Percentiles rank a stretch among this genome's conserved stretches.
Evolutionary conservation across 2,888 invertebrate species (phyloP).

Genomic region (Gibbula magus): DNA sequence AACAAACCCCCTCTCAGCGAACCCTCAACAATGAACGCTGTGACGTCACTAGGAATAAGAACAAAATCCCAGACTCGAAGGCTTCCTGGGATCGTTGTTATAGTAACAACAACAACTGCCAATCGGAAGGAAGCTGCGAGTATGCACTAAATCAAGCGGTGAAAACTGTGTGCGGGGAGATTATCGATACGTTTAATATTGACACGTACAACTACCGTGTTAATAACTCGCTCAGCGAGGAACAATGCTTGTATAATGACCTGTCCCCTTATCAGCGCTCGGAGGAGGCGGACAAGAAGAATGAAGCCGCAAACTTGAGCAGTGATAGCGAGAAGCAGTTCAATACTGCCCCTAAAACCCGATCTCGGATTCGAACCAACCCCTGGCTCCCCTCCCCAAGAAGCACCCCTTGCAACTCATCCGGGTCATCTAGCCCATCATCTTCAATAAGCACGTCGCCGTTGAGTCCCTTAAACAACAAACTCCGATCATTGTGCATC

Average conservation of each 20-base stretch:
- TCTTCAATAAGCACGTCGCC: neutral
- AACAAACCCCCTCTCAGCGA: constrained; percentile 47
- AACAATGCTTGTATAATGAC: neutral
- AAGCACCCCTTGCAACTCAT: constrained; percentile 41
- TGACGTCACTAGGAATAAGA: constrained; percentile 15
- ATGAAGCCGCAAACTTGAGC: neutral
- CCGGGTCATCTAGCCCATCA: constrained; percentile 1
- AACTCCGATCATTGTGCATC: neutral
- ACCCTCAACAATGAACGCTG: constrained; percentile 26
- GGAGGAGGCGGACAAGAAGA: neutral
- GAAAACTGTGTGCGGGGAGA: constrained; percentile 21
- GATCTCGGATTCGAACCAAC: constrained; percentile 67
- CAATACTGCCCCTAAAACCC: constrained; percentile 49
- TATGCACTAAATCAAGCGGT: constrained; percentile 16
- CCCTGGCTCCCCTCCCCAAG: constrained; percentile 69
- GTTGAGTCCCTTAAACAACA: neutral
- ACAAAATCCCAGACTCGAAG: neutral
- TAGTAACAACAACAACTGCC: constrained; percentile 3
- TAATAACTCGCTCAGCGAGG: constrained; percentile 16
- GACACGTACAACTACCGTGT: constrained; percentile 21
- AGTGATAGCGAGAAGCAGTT: constrained; percentile 7
- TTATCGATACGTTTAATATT: constrained; percentile 24
- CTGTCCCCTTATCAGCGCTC: constrained; percentile 6
- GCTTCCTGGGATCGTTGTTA: neutral
- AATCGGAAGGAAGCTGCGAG: neutral